Base-by-base conservation (phyloP, 2,113 vertebrate genomes). In the Gnathonemus longibarbis region DNA sequence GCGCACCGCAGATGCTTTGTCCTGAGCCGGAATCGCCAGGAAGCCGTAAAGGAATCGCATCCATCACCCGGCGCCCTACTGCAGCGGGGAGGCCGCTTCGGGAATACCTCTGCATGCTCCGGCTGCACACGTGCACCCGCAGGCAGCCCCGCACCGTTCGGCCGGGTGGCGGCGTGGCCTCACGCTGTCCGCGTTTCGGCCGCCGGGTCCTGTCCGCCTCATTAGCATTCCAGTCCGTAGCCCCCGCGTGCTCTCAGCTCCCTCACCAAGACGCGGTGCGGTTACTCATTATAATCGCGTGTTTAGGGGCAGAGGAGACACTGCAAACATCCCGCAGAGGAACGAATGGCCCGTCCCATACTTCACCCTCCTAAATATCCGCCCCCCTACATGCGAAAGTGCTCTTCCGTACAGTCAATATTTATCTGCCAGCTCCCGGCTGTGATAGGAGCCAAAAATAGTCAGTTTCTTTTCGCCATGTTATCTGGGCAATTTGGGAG, bases 321-420 rank as follows among this genome's bases (percentile, higher is more conserved):
- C 84, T 49, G 84, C 84, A 86, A 86, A 86, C n/a, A 86, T 86
- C 84, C 84, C n/a, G 48, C 84, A 48, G 45, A 27, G 19, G 48
- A 86, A n/a, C 84, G 42, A 86, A 86, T 21, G 45, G n/a, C 24
- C 84, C 24, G 45, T 86, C 74, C 74, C 74, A 80, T 35, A 31
- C 15, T 56, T 87, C 11, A 27, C 50, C 50, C 3, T 13, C 50
- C 50, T 87, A 87, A 87, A 87, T 39, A 53, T 53, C 13, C 5
- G 19, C 9, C 50, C 46, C 50, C 45, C n/a, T 52, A 31, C 84
- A 52, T 86, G n/a, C 13, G n/a, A 50, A 49, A 50, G 84, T 50
- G 46, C 24, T 39, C 27, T 6, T 53, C 50, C 10, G 50, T 49
- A 87, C 35, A 53, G 85, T 53, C 48, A 87, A 53, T 53, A 87